Conservation (phyloP, 2,113 vertebrate species). For the Amphiprion ocellaris region DNA sequence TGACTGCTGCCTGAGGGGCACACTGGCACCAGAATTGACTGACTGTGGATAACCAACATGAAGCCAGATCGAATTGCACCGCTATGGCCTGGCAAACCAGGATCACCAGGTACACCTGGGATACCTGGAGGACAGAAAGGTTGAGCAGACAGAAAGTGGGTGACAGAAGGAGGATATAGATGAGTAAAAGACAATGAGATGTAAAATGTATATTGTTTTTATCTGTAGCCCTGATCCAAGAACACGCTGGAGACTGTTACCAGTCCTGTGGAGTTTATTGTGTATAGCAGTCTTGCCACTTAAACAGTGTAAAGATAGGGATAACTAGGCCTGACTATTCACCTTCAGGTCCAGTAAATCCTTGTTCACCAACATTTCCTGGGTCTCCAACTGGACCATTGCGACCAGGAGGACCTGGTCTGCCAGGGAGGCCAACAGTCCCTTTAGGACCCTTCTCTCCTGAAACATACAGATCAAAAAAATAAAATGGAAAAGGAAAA, state of each 20-base stretch:
- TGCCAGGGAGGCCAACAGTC: slow-evolving; percentile 37
- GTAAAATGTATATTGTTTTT: background rate
- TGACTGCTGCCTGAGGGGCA: slow-evolving; percentile 60
- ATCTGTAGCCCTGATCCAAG: too few species aligned
- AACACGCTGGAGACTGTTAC: background rate
- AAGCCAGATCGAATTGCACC: slow-evolving; percentile 33
- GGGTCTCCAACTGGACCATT: slow-evolving; percentile 59
- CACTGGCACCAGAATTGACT: slow-evolving; percentile 62
- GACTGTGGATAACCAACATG: slow-evolving; percentile 75
- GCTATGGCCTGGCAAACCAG: slow-evolving; percentile 42
- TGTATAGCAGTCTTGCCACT: too few species aligned
- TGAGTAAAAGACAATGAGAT: background rate
- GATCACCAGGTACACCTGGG: slow-evolving; percentile 63
- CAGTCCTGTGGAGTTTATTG: background rate
- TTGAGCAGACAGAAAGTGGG: background rate
- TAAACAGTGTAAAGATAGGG: background rate
- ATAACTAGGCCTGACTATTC: background rate
- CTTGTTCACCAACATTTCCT: slow-evolving; percentile 59
- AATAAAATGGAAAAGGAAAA: background rate
- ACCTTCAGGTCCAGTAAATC: slow-evolving; percentile 73
- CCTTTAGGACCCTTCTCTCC: slow-evolving; percentile 63
- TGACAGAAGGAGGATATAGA: background rate
- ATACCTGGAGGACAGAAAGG: slow-evolving; percentile 43
- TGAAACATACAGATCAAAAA: slow-evolving; percentile 26
- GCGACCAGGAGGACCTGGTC: slow-evolving; percentile 48